Evolutionary conservation across 2,888 invertebrate genomes (phyloP), one percentile per base, ranked within the genome.

Genomic region (Rapana venosa): DNA sequence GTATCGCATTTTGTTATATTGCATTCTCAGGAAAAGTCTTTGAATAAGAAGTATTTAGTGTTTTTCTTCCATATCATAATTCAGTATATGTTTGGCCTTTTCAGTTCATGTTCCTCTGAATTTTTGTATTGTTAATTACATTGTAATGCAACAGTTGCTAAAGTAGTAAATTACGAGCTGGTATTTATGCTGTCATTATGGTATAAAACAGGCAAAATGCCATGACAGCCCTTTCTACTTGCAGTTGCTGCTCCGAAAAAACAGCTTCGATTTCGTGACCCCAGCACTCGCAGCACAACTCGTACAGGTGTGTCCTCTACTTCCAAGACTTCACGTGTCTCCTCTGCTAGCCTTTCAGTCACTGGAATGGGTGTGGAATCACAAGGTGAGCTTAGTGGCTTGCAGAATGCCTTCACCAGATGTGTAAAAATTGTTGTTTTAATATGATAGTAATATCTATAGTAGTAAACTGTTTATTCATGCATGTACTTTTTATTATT

Each of bases 361-460:
- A 79, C 91, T 32, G 93, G 93, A 58, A 70, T 93, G 26, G 93
- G 93, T 56, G 85, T 70, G 11, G 61, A 70, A 8, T 13, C 36
- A 20, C 83, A 74, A 30, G 89, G 89, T 89, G 20, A 74, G 89
- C 74, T 32, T 32, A 32, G 77, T 13, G 77, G 74, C n/a, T 26
- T 74, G 74, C n/a, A 8, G 1, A 1, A n/a, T 74, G 74, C 74
- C 74, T 26, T 26, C n/a, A n/a, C 26, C 74, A 61, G 11, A n/a
- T 79, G 32, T 32, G 32, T 79, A 35, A 32, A 79, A 79, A 13
- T 32, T 11, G 13, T 79, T 11, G 13, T 79, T n/a, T n/a, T n/a
- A 13, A 17, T 17, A 35, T 32, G 32, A 79, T 79, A 35, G 32
- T 79, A 13, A 32, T 32, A 35, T 15, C 32, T 15, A 32, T 79